phyloP scores from a whole-genome alignment of 2,888 invertebrate genomes.

The Arrhopalites spinosus region DNA sequence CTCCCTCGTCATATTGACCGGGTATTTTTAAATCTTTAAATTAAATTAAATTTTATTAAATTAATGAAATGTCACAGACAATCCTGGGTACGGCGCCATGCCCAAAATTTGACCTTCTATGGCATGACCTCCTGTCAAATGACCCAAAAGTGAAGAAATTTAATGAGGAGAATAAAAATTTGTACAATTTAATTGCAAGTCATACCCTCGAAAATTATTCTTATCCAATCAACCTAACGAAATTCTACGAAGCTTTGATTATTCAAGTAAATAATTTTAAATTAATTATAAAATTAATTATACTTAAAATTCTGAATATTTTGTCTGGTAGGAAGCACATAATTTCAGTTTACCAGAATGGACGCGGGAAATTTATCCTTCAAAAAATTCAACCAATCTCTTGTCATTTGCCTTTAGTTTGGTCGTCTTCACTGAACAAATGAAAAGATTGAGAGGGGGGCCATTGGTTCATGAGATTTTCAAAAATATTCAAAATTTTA shows the following conservation, averaged over 20 bases:
- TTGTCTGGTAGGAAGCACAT: conserved; percentile 22
- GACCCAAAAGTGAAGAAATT: neutral
- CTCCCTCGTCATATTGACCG: conserved; percentile 38
- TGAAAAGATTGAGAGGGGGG: conserved; percentile 74
- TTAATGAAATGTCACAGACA: no score
- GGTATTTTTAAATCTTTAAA: conserved; percentile 23
- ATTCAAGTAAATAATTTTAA: conserved; percentile 25
- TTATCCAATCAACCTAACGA: conserved; percentile 26
- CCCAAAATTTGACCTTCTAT: conserved; percentile 18
- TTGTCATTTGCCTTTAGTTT: conserved; percentile 69
- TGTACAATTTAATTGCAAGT: conserved; percentile 23
- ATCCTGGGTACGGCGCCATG: conserved; percentile 22
- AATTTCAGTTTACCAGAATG: conserved; percentile 74
- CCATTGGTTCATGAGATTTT: conserved; percentile 74
- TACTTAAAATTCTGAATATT: neutral
- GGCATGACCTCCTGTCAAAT: conserved; percentile 7
- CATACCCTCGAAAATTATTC: conserved; percentile 16
- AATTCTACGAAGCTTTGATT: conserved; percentile 33
- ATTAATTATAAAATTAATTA: neutral
- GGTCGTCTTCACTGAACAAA: conserved; percentile 70
- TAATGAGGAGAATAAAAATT: conserved; percentile 1
- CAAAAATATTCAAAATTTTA: conserved; percentile 64
- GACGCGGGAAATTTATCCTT: conserved; percentile 70
- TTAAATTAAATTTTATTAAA: neutral
- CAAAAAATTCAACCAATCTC: conserved; percentile 67